Evolutionary conservation across 92 coral and sea anemone species (phyloP), one percentile per base, ranked within the genome.

Genomic region (Scolanthus callimorphus): DNA sequence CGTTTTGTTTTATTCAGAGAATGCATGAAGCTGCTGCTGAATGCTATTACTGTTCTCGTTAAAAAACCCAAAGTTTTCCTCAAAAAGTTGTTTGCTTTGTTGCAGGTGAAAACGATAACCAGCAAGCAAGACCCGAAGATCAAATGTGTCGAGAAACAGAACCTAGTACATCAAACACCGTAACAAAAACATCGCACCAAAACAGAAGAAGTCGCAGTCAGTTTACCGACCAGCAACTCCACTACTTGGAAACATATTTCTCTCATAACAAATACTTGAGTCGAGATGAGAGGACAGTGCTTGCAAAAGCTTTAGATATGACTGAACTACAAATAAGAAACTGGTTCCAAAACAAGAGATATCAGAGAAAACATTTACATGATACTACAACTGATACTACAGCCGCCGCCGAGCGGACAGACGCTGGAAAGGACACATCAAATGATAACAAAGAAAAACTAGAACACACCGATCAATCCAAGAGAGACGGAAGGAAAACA

Each of bases 261-360:
- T 63, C 85, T 30, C 66, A 88, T 25, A 75, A 82, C 45, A 83
- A 79, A 50, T 86, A 86, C 43, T 70, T 86, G 27, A 86, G 90
- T 60, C 89, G 95, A 31, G 95, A 86, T 53, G 95, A 86, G 57
- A 78, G 95, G 60, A 78, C 89, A 15, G 78, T 86, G 26, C 83
- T 86, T 31, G 95, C 95, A 17, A 72, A 75, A 34, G 95, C 90
- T 11, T 74, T 86, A 59, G 90, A 86, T 39, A 82, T 86, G 95
- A 86, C 89, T 1, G 95, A 86, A 62, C 79, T 86, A 29, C 95
- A 86, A 57, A 73, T 86, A 23, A 63, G 95, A 49, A 86, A 86
- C 70, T 86, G 95, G 95, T 86, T 86, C 67, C 95, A 86, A 60
- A 86, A 86, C 70, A 67, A 74, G 38, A 63, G 95, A 55, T 86